Base-by-base conservation (phyloP, 2,888 invertebrate genomes). In the Diabrotica balteata region DNA sequence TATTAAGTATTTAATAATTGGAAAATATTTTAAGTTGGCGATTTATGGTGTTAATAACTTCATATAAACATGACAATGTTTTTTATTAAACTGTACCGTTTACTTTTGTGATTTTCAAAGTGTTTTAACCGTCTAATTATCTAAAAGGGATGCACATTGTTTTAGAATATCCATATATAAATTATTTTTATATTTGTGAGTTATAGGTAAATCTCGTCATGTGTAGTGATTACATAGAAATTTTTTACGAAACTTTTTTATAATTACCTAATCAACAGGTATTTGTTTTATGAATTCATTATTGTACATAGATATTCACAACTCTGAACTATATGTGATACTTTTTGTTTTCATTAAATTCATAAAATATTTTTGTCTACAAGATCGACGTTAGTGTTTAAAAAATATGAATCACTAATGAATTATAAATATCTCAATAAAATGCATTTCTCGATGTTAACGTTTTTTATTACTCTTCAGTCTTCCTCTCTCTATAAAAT, bases 291-390 rank as follows among this genome's bases (percentile, higher is more conserved):
- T 52, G 11, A 32, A 67, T 46, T 54, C 54, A 62, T 57, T 61
- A 67, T 71, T 73, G 73, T 72, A 71, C 63, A 70, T 68, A 72
- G 68, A 69, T 63, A 67, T 72, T 67, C 66, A 64, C 63, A 63
- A 66, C 66, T 66, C 60, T 69, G 69, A 63, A 69, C 63, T 80
- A 78, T 79, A 80, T 81, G 81, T 80, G 80, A 81, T 79, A 80
- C 77, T 80, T 78, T 75, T 73, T 50, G 32, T 71, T 76, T 77
- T 75, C 72, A 72, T 73, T 76, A 69, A 70, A 73, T 70, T 74
- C 70, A 76, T 72, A 70, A 75, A 73, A 72, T 78, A 74, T 77
- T 76, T 78, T 76, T 78, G 73, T 74, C 74, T 71, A 72, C 68
- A 71, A 71, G 66, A 71, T 69, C 71, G 62, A 73, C 73, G 73